A percentile compares a stretch with the other conserved stretches of the same genome.
phyloP scores from a whole-genome alignment of 2,888 invertebrate species.

The Leptopilina drosophilae region DNA sequence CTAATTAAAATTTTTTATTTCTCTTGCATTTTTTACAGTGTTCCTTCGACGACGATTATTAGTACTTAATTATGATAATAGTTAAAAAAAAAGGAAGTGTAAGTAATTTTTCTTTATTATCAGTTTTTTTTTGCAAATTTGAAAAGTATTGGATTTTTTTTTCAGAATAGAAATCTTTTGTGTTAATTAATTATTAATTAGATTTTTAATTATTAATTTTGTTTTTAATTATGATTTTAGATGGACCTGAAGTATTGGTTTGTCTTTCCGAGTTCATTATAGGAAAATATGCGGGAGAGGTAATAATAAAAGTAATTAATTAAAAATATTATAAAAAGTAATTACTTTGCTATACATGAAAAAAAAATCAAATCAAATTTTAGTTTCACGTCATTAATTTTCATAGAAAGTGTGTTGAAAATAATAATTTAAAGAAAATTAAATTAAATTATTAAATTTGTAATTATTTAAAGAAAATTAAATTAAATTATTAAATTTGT shows the following conservation, averaged over 20 bases:
- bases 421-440: too few relatives aligned
- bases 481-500: too few relatives aligned
- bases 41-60: slow-evolving; percentile 31
- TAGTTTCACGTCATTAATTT: too few relatives aligned
- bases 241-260: slow-evolving; percentile 63
- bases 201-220: not conserved
- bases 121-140: not conserved
- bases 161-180: too few relatives aligned
- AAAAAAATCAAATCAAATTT: too few relatives aligned
- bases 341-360: too few relatives aligned
- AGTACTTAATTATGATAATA: slow-evolving; percentile 11
- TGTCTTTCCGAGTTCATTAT: not conserved
- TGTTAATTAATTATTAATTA: not conserved
- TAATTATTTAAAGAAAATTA: too few relatives aligned
- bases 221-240: slow-evolving; percentile 53
- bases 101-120: slow-evolving; percentile 16
- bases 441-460: too few relatives aligned
- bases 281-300: slow-evolving; percentile 19
- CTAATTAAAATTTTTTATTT: not conserved
- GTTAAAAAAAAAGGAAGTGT: not conserved
- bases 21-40: slow-evolving; percentile 6
- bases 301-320: not conserved
- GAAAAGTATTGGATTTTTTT: not conserved
- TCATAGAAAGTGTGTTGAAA: too few relatives aligned
- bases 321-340: not conserved